These are phyloP conservation scores for Agapornis canus DNA, from an alignment of 2,797 vertebrate genomes.

Conservation along the genomic window DNA sequence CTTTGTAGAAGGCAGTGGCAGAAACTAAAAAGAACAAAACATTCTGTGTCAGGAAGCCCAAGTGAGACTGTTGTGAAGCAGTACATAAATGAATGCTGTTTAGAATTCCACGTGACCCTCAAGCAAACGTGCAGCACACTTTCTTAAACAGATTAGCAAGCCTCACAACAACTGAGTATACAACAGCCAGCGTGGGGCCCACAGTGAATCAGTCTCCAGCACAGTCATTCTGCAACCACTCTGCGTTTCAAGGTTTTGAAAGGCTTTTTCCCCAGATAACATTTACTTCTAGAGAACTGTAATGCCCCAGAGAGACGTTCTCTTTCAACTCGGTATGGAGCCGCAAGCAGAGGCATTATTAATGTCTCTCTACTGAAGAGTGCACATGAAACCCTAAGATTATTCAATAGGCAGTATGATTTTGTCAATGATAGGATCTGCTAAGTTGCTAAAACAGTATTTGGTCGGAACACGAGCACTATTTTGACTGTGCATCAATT, in stretches of 20 bases:
- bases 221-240: not conserved
- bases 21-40: constrained; percentile 84
- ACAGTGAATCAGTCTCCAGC: not conserved
- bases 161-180: not conserved
- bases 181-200: not conserved
- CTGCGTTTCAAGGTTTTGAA: not conserved
- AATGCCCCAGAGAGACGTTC: not conserved
- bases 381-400: not conserved
- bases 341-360: not conserved
- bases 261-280: not conserved
- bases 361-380: not conserved
- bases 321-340: not conserved
- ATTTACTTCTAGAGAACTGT: constrained; percentile 10
- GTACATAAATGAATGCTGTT: not conserved
- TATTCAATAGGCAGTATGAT: not conserved
- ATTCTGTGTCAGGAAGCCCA: not conserved
- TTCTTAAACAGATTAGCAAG: not conserved
- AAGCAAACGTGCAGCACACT: not conserved
- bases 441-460: not conserved
- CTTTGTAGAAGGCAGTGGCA: constrained; percentile 99
- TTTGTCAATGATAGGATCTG: not conserved
- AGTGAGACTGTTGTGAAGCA: not conserved
- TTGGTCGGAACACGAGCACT: not conserved
- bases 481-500: not conserved
- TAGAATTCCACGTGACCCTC: not conserved